Evolutionary conservation across 2,113 vertebrate species (phyloP).

Genomic region (Daphoenositta chrysoptera): DNA sequence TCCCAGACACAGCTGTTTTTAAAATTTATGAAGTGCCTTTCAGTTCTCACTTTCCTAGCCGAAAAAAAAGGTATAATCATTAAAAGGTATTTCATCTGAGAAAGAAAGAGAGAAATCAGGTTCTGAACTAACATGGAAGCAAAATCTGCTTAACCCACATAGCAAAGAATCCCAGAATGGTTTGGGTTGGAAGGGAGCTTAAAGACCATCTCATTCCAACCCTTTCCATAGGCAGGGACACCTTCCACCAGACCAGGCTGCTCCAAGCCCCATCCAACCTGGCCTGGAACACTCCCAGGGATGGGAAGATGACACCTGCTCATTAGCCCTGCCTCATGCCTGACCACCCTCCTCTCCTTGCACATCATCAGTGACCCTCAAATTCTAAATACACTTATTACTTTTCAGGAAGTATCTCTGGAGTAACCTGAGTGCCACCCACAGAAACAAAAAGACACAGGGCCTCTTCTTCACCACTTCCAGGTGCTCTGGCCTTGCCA

Average conservation of each 20-base stretch:
- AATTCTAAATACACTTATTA: neutral
- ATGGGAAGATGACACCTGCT: neutral
- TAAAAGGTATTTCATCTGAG: neutral
- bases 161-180: neutral
- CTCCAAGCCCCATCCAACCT: neutral
- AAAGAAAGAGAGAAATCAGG: neutral
- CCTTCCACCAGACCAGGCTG: neutral
- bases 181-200: neutral
- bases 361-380: rapidly evolving
- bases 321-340: rapidly evolving
- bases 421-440: neutral
- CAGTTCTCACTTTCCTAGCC: neutral
- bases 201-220: neutral
- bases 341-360: neutral
- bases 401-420: neutral
- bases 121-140: neutral
- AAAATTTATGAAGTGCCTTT: neutral
- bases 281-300: neutral
- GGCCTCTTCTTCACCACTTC: neutral
- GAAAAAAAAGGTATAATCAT: rapidly evolving
- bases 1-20: neutral
- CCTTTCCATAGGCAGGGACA: neutral
- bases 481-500: neutral
- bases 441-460: neutral
- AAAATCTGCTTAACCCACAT: neutral